Evolutionary conservation across 2,888 invertebrate species (phyloP).

Genomic region (Philhelius pedissequus): DNA sequence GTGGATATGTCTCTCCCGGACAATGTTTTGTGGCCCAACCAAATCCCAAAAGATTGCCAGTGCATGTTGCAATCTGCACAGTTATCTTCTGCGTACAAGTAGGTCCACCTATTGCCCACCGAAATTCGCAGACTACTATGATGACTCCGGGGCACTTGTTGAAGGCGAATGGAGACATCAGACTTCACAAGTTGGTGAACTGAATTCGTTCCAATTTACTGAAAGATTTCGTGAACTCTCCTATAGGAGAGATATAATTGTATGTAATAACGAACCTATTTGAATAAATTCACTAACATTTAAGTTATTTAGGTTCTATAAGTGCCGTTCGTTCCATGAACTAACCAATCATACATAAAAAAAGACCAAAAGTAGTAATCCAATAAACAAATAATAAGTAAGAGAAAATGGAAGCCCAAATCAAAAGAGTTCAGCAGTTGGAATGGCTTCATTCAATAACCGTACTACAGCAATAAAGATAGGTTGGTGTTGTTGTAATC

Average conservation of each 20-base stretch:
- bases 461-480: no score
- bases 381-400: no score
- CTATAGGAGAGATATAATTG: neutral
- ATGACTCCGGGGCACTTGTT: neutral
- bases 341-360: no score
- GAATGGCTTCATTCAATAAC: no score
- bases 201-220: neutral
- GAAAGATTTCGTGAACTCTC: neutral
- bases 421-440: no score
- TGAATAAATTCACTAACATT: no score
- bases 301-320: no score
- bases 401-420: no score
- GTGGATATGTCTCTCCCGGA: conserved; percentile 26
- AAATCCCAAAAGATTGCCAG: conserved; percentile 16
- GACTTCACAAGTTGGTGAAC: neutral
- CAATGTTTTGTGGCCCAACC: conserved; percentile 14
- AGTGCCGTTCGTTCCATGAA: no score
- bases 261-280: neutral
- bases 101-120: neutral
- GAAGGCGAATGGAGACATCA: conserved; percentile 43
- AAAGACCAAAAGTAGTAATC: no score
- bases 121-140: conserved; percentile 15
- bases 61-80: conserved; percentile 39
- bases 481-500: no score
- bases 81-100: conserved; percentile 13